These are phyloP conservation scores for Pelmatolapia mariae DNA, from an alignment of 2,113 vertebrate genomes.

Conservation along the genomic window DNA sequence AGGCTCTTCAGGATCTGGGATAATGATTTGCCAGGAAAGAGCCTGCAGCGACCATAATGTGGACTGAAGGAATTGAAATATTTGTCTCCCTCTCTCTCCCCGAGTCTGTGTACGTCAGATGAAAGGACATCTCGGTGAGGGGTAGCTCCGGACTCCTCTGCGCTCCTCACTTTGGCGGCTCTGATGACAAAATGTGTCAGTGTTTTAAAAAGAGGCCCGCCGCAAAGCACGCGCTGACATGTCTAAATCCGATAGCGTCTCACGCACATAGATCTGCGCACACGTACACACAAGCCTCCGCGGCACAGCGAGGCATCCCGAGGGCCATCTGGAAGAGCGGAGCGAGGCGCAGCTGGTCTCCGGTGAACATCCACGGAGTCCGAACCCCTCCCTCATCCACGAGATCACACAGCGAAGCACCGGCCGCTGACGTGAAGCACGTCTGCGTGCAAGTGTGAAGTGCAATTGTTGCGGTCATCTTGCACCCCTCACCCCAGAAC, in stretches of 20 bases:
- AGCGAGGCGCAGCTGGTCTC: constrained; percentile 61
- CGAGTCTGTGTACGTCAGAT: neutral
- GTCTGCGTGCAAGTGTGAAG: neutral
- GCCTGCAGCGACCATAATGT: constrained; percentile 2
- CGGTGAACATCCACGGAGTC: constrained; percentile 18
- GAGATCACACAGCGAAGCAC: constrained; percentile 19
- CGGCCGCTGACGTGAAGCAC: neutral
- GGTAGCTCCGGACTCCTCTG: constrained; percentile 5
- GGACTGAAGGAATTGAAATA: constrained; percentile 15
- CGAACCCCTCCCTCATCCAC: constrained; percentile 32
- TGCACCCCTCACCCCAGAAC: neutral
- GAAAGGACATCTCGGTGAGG: constrained; percentile 24
- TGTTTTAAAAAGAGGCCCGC: constrained; percentile 43
- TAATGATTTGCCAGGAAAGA: constrained; percentile 29
- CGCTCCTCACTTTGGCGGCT: constrained; percentile 28
- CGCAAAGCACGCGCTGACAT: constrained; percentile 52
- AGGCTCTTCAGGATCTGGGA: neutral
- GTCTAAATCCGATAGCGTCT: constrained; percentile 56
- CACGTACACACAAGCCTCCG: neutral
- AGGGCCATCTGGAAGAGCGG: constrained; percentile 59
- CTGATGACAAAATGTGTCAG: constrained; percentile 59
- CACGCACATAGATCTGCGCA: neutral
- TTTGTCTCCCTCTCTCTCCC: neutral
- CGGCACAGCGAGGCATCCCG: constrained; percentile 26
- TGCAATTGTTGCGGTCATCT: neutral